A percentile compares a stretch with the other conserved stretches of the same genome.
Conservation (phyloP, 2,888 invertebrate species). For the Xylocampa areola region DNA sequence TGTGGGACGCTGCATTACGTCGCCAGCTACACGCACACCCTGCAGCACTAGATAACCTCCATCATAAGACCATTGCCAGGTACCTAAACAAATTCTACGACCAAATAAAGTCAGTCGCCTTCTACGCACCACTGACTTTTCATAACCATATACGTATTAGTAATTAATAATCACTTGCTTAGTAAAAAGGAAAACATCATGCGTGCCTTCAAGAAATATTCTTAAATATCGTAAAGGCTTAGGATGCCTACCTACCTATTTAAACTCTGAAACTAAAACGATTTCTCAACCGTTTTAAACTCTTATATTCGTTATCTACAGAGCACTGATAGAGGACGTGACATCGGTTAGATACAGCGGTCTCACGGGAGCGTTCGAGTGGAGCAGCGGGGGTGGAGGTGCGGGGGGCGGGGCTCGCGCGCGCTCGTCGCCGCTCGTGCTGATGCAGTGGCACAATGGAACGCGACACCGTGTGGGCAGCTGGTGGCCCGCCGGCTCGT, state of each 20-base stretch:
- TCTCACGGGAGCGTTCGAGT: constrained; percentile 75
- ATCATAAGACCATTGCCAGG: constrained; percentile 68
- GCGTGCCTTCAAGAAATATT: too few relatives aligned
- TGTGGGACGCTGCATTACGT: constrained; percentile 74
- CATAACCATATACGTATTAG: too few relatives aligned
- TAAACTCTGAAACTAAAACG: too few relatives aligned
- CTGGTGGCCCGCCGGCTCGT: constrained; percentile 90
- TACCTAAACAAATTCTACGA: constrained; percentile 37
- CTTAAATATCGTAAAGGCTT: too few relatives aligned
- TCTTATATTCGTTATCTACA: too few relatives aligned
- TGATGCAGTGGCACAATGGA: constrained; percentile 91
- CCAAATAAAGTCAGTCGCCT: too few relatives aligned
- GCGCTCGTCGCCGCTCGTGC: constrained; percentile 56
- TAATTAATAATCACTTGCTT: too few relatives aligned
- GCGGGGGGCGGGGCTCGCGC: constrained; percentile 32
- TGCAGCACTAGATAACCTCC: constrained; percentile 73
- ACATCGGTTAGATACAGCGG: constrained; percentile 66
- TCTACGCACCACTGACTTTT: too few relatives aligned
- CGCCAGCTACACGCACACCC: constrained; percentile 64
- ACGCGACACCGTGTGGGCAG: constrained; percentile 90
- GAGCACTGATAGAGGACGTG: constrained; percentile 67
- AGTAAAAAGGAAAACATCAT: too few relatives aligned
- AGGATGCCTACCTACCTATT: too few relatives aligned
- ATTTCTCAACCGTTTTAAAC: too few relatives aligned
- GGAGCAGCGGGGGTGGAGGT: constrained; percentile 60